Evolutionary conservation across 2,797 vertebrate species (phyloP).

Genomic region (Poliocrania exsul): DNA sequence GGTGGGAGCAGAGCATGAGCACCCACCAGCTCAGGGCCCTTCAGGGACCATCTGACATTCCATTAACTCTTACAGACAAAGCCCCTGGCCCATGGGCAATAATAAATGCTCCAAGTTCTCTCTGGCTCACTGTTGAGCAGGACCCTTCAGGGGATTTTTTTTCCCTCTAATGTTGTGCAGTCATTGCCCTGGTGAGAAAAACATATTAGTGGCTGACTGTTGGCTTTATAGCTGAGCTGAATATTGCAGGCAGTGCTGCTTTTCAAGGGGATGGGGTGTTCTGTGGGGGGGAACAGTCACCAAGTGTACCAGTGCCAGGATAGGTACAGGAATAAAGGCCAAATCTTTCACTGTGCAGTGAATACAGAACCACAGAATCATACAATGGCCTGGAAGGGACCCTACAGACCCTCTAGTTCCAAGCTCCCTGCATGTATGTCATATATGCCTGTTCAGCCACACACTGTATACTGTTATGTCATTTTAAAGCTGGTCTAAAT

Average conservation of each 20-base stretch:
- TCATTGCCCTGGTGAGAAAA: neutral
- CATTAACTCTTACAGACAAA: neutral
- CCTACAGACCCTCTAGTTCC: neutral
- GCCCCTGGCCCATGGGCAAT: neutral
- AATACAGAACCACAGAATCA: neutral
- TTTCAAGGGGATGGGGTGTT: neutral
- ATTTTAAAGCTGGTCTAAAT: neutral
- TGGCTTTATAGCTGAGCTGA: neutral
- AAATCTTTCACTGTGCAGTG: neutral
- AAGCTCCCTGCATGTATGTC: neutral
- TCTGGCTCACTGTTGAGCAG: neutral
- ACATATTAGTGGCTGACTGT: neutral
- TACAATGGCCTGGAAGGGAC: neutral
- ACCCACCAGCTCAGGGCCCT: neutral
- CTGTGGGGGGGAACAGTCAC: neutral
- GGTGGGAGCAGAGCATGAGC: rapidly evolving
- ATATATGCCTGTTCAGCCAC: neutral
- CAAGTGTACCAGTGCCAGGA: neutral
- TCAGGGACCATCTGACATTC: neutral
- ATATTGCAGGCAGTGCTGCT: neutral
- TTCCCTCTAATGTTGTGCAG: rapidly evolving
- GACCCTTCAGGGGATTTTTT: neutral
- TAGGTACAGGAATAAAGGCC: neutral
- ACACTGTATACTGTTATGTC: neutral
- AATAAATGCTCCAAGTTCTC: neutral